A percentile compares a stretch with the other conserved stretches of the same genome.
phyloP scores from a whole-genome alignment of 2,113 vertebrate species.

The Ceyx melanurus region DNA sequence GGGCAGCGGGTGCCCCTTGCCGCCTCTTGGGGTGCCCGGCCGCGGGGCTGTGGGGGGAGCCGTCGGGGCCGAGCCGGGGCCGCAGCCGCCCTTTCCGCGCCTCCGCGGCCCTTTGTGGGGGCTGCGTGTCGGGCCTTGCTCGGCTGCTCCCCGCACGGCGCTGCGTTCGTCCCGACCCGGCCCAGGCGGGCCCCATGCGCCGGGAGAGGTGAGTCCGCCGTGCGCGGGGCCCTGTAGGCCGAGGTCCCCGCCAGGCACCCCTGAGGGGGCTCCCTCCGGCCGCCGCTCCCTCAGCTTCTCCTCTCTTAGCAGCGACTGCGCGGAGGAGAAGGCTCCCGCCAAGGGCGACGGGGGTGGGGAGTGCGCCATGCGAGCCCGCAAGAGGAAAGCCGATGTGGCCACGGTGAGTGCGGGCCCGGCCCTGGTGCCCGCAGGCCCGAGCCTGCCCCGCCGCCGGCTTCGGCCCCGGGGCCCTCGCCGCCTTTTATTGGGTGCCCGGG shows the following conservation, averaged over 20 bases:
- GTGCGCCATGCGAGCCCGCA: constrained; percentile 77
- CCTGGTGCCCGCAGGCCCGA: not conserved
- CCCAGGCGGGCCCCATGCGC: not conserved
- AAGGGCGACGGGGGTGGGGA: constrained; percentile 59
- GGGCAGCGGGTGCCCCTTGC: not conserved
- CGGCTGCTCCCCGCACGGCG: not conserved
- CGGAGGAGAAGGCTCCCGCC: constrained; percentile 61
- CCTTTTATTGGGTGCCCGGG: constrained; percentile 5
- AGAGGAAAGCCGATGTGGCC: constrained; percentile 94
- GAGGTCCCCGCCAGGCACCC: not conserved
- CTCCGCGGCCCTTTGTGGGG: not conserved
- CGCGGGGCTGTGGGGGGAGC: not conserved
- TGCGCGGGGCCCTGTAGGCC: not conserved
- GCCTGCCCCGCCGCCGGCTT: not conserved
- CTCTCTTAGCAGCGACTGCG: constrained; percentile 53
- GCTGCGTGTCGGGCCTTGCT: not conserved
- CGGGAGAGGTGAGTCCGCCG: constrained; percentile 34
- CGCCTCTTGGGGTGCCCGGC: not conserved
- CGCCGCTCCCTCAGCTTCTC: not conserved
- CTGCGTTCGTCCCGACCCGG: not conserved
- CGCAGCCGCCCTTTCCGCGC: not conserved
- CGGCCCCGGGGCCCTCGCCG: not conserved
- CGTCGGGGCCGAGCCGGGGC: not conserved
- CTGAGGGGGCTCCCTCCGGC: not conserved
- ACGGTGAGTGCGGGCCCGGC: constrained; percentile 82